Base-by-base conservation (phyloP, 2,797 vertebrate species). In the Lepus townsendii region DNA sequence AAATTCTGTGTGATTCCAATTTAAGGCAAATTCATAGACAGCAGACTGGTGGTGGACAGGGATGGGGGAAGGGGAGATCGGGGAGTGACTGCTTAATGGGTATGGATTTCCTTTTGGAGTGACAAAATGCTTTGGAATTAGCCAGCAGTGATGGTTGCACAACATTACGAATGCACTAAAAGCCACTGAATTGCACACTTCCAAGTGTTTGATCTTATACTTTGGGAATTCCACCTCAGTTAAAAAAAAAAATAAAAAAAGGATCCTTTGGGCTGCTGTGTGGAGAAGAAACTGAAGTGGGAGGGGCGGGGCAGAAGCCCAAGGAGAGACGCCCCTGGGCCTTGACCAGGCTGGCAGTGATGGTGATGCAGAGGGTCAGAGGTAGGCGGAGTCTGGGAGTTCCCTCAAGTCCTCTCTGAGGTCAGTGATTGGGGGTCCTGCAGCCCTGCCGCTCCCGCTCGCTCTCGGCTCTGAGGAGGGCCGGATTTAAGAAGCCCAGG, bases 181-280 rank as follows among this genome's bases (percentile, higher is more conserved):
- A 71, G 24, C 17, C 88, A 42, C 35, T 76, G 54, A 69, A 50
- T 5, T 42, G 35, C 16, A 52, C 2, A 26, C 54, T 42, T 73
- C 62, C 3, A 69, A 83, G 47, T 78, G 20, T 52, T 91, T 69
- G 2, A 68, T 88, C 93, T 92, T 47, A 14, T 30, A 35, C 35
- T 54, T 17, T 52, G 50, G 84, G 65, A 75, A 57, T 68, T 91
- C 76, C 79, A 83, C 54, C 85, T 63, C 20, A 50, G 22, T 47
- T 17, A 60, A 75, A 78, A 73, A 57, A n/a, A 60, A 75, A 78
- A 73, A 50, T 27, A 24, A 38, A 7, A 30, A 24, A 60, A 87
- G 60, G 62, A 63, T 57, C 16, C 14, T 20, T 57, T 20, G 13
- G 54, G 54, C 54, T 57, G 54, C 52, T 76, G 71, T 80, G 26